Percentiles rank a stretch among this genome's conserved stretches.
These are phyloP conservation scores for Zaprionus lachaisei DNA, from an alignment of 1,140 invertebrate species.

Conservation along the genomic window DNA sequence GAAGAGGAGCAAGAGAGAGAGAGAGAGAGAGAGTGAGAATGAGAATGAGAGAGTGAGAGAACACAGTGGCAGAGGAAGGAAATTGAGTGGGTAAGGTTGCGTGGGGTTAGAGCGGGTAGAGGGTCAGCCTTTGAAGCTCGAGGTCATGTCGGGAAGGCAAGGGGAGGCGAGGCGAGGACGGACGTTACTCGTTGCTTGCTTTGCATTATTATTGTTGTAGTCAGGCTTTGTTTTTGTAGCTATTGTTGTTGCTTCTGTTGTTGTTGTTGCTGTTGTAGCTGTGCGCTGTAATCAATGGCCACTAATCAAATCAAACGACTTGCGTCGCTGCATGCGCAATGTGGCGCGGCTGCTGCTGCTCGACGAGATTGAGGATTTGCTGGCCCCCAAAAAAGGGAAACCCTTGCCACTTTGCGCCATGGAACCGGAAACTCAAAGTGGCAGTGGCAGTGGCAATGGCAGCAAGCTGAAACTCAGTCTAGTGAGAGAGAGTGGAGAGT, in stretches of 20 bases:
- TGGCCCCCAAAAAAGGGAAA: conserved; percentile 17
- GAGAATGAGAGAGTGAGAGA: background rate
- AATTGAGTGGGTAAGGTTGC: background rate
- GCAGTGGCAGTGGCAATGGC: conserved; percentile 4
- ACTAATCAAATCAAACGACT: conserved; percentile 71
- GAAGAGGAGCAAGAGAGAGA: background rate
- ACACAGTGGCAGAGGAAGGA: background rate
- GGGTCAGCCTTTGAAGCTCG: conserved; percentile 34
- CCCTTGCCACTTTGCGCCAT: conserved; percentile 28
- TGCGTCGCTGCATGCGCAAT: conserved; percentile 44
- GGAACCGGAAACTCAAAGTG: conserved; percentile 46
- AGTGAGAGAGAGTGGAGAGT: background rate
- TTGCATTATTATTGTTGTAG: conserved; percentile 34
- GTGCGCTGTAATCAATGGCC: conserved; percentile 51
- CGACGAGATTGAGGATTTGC: background rate
- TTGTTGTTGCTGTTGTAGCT: background rate
- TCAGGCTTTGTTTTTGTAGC: conserved; percentile 4
- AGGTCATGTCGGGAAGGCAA: conserved; percentile 27
- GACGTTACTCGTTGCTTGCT: conserved; percentile 40
- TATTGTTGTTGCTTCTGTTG: conserved; percentile 10
- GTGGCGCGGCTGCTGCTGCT: conserved; percentile 15
- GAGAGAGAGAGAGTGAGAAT: background rate
- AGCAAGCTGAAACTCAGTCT: conserved; percentile 28
- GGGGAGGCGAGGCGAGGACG: conserved; percentile 11
- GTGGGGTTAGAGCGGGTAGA: background rate